Percentiles rank a stretch among this genome's conserved stretches.
phyloP scores from a whole-genome alignment of 2,888 invertebrate genomes.

The Acrobasis suavella region DNA sequence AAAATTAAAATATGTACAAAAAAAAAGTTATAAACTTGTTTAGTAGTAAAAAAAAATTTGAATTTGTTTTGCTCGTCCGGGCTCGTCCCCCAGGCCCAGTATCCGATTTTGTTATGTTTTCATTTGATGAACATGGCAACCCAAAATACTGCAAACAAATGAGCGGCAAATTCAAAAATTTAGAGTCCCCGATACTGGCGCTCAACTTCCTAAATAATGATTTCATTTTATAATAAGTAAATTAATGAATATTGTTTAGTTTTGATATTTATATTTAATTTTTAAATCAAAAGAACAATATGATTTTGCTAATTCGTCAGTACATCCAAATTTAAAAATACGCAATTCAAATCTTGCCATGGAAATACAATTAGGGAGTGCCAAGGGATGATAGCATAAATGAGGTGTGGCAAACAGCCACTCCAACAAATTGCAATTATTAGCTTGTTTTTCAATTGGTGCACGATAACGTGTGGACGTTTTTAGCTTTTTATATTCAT shows the following conservation, averaged over 20 bases:
- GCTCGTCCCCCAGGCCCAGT: too few species aligned
- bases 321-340: background rate
- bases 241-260: too few species aligned
- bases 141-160: conserved; percentile 15
- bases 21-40: too few species aligned
- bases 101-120: background rate
- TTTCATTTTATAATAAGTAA: background rate
- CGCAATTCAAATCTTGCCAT: conserved; percentile 7
- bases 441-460: conserved; percentile 57
- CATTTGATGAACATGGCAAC: background rate
- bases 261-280: too few species aligned
- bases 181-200: background rate
- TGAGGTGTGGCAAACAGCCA: conserved; percentile 72
- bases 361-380: conserved; percentile 49
- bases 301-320: too few species aligned
- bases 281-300: too few species aligned
- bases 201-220: background rate
- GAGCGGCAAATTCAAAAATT: conserved; percentile 20
- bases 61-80: too few species aligned
- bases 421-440: conserved; percentile 71
- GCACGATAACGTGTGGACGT: conserved; percentile 23
- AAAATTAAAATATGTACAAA: too few species aligned
- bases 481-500: conserved; percentile 8
- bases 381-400: conserved; percentile 55
- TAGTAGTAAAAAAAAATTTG: too few species aligned